These are phyloP conservation scores for Amiota minor DNA, from an alignment of 2,888 invertebrate species.

Conservation along the genomic window DNA sequence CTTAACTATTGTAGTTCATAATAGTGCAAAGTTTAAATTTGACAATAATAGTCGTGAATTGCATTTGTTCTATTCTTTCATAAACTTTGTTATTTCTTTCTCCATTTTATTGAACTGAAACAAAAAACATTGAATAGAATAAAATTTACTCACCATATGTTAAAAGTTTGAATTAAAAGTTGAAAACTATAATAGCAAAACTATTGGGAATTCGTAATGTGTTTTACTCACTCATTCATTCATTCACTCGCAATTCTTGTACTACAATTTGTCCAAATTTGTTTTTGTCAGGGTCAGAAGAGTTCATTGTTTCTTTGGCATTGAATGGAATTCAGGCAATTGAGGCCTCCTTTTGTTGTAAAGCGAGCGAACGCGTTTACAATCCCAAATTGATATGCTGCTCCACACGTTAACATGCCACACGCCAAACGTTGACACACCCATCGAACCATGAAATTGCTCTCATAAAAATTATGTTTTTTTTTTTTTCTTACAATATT, in stretches of 20 bases:
- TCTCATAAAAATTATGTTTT: background rate
- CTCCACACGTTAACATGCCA: background rate
- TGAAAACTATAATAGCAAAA: background rate
- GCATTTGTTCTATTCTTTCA: background rate
- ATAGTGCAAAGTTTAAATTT: background rate
- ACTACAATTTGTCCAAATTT: background rate
- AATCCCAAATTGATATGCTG: background rate
- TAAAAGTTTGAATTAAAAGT: constrained; percentile 4
- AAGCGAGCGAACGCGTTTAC: too few relatives aligned
- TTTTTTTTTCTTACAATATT: background rate
- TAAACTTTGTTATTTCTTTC: background rate
- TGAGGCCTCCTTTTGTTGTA: background rate
- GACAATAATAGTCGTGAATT: background rate
- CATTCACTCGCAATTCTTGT: background rate
- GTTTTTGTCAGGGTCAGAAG: background rate
- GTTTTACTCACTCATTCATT: background rate
- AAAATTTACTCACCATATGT: background rate
- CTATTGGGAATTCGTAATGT: constrained; percentile 8
- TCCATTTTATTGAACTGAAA: background rate
- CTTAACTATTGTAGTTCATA: background rate
- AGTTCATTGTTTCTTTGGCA: background rate
- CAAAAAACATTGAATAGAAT: background rate
- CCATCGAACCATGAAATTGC: constrained; percentile 9
- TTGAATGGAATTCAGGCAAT: background rate
- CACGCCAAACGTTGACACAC: background rate